Conservation (phyloP, 2,797 vertebrate genomes). For the Siniperca scherzeri region DNA sequence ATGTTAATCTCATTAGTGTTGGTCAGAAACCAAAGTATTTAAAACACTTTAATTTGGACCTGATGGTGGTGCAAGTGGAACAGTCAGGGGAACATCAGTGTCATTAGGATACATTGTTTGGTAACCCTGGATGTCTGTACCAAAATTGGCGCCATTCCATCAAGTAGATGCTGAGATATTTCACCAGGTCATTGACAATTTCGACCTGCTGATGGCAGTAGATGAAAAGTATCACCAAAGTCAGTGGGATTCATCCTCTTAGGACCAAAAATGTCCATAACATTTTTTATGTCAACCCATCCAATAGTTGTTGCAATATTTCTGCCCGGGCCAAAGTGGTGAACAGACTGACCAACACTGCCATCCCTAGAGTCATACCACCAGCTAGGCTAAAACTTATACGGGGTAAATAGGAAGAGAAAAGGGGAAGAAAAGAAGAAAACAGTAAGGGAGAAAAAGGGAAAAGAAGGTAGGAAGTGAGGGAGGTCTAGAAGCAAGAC, state of each 20-base stretch:
- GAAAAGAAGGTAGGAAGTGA: conserved; percentile 6
- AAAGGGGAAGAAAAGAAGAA: neutral
- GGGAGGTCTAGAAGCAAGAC: conserved; percentile 45
- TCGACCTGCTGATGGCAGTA: neutral
- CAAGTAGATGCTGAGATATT: neutral
- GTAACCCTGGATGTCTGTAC: neutral
- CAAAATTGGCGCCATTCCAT: neutral
- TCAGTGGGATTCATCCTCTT: neutral
- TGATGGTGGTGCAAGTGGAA: neutral
- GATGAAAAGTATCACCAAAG: neutral
- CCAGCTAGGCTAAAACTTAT: neutral
- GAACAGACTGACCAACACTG: accelerated
- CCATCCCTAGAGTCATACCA: neutral
- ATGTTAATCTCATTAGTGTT: neutral
- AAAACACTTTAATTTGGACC: neutral
- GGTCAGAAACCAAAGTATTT: neutral
- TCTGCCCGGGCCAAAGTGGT: neutral
- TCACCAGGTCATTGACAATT: neutral
- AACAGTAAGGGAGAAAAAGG: neutral
- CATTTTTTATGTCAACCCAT: neutral
- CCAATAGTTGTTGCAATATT: neutral
- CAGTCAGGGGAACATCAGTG: neutral
- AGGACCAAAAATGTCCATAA: neutral
- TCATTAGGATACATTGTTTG: neutral
- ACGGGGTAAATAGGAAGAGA: neutral